Base-by-base conservation (phyloP, 2,888 invertebrate species). In the Troides helena region DNA sequence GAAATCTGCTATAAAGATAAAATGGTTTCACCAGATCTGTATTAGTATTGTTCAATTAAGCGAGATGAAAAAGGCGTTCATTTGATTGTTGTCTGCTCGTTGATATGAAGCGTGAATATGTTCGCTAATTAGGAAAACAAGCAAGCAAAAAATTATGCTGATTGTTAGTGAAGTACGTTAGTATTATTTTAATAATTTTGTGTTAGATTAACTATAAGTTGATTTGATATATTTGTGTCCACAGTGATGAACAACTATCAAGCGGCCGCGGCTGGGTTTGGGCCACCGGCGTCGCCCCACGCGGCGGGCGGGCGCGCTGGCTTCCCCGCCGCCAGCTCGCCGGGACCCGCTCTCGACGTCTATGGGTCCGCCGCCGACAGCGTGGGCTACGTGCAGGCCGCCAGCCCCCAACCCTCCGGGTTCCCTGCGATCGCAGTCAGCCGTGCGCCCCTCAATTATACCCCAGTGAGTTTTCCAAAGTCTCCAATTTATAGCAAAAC, bases 211-310 rank as follows among this genome's bases (percentile, higher is more conserved):
- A n/a, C 10, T 12, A 10, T 18, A 6, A 58, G 57, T n/a, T 58
- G 12, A 58, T 23, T 21, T 23, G 23, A 23, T 7, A 23, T 23
- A 4, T 23, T 58, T 69, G 74, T 77, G 74, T 92, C 78, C 94
- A 79, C 96, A 97, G 98, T 98, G 93, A 98, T 98, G 97, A 98
- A 97, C 94, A 98, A 98, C 95, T 98, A 98, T 93, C 97, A 97
- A 86, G 97, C 97, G 70, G 97, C 96, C 76, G 95, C 95, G 74
- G 95, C 96, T 80, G 96, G 96, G 70, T 96, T 95, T 83, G 96
- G 96, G 53, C 97, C 97, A 73, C 97, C 97, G 73, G 96, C 96
- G 77, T 97, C 97, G 74, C 97, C 97, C 74, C 97, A 97, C 84
- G 95, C 93, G 70, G 95, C 94, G 73, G 95, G 95, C 17, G 94